Percentiles rank a stretch among this genome's conserved stretches.
These are phyloP conservation scores for Semnopithecus entellus DNA, from an alignment of 2,113 vertebrate genomes.

Conservation along the genomic window DNA sequence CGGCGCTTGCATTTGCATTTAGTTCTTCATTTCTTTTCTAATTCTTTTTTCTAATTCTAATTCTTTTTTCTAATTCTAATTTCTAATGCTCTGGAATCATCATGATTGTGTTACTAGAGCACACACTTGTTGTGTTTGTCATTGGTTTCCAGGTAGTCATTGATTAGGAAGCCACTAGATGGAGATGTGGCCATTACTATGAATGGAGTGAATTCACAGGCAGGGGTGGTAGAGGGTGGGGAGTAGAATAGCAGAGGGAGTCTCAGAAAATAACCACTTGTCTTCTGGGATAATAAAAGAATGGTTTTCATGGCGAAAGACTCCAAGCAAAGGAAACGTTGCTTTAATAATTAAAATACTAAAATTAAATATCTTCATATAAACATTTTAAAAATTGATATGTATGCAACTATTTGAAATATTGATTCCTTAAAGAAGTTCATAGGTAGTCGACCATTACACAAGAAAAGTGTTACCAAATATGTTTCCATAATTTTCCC, in stretches of 20 bases:
- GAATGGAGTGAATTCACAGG: not conserved
- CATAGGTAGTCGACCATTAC: not conserved
- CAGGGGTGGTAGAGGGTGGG: not conserved
- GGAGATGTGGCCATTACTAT: slow-evolving; percentile 76
- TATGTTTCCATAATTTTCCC: not conserved
- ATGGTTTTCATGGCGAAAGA: not conserved
- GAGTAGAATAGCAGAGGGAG: not conserved
- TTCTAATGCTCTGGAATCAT: not conserved
- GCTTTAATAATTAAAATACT: not conserved
- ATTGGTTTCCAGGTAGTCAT: not conserved
- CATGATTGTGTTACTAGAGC: not conserved
- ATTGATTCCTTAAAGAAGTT: not conserved
- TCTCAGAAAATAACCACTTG: not conserved
- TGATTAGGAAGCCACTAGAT: slow-evolving; percentile 79
- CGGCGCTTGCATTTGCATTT: not conserved
- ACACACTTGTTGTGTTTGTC: not conserved
- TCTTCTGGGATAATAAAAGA: not conserved
- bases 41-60: too few relatives aligned
- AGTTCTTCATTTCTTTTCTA: not conserved
- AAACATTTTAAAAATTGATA: not conserved
- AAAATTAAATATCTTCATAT: not conserved
- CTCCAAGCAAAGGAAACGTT: not conserved
- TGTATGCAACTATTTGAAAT: not conserved
- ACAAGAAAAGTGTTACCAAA: not conserved
- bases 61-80: too few relatives aligned